Evolutionary conservation across 2,888 invertebrate species (phyloP).

Genomic region (Sinotaia quadrata): DNA sequence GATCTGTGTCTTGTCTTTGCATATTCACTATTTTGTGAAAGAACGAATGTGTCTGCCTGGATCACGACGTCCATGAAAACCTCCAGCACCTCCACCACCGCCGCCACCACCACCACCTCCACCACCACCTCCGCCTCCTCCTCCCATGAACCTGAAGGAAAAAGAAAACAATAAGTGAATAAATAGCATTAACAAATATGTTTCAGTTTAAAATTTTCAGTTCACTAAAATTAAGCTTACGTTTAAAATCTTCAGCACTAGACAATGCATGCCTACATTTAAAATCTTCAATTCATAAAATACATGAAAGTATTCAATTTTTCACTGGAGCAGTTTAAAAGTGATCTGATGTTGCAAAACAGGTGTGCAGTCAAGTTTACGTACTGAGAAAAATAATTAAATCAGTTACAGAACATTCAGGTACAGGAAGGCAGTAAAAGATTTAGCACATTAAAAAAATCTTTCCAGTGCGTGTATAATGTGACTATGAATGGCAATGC

Average conservation of each 20-base stretch:
- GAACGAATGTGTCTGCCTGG: conserved; percentile 45
- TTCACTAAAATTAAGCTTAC: neutral
- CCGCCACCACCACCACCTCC: conserved; percentile 42
- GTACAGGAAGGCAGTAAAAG: no score
- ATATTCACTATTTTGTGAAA: conserved; percentile 41
- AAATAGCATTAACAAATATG: neutral
- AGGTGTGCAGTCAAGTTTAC: no score
- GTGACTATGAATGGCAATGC: no score
- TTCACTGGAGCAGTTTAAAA: no score
- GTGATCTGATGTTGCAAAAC: no score
- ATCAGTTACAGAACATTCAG: no score
- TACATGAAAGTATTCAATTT: no score
- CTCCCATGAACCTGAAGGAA: conserved; percentile 33
- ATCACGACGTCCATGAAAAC: conserved; percentile 44
- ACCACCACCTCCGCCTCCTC: conserved; percentile 31
- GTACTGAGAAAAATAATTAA: no score
- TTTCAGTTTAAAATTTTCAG: neutral
- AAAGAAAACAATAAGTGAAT: neutral
- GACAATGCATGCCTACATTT: neutral
- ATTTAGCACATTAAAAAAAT: no score
- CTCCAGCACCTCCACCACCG: conserved; percentile 31
- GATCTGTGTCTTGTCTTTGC: no score
- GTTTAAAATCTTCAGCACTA: neutral
- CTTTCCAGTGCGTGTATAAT: no score
- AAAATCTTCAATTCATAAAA: neutral